Percentiles rank a stretch among this genome's conserved stretches.
phyloP scores from a whole-genome alignment of 2,888 invertebrate genomes.

The Mellilla xanthometata region DNA sequence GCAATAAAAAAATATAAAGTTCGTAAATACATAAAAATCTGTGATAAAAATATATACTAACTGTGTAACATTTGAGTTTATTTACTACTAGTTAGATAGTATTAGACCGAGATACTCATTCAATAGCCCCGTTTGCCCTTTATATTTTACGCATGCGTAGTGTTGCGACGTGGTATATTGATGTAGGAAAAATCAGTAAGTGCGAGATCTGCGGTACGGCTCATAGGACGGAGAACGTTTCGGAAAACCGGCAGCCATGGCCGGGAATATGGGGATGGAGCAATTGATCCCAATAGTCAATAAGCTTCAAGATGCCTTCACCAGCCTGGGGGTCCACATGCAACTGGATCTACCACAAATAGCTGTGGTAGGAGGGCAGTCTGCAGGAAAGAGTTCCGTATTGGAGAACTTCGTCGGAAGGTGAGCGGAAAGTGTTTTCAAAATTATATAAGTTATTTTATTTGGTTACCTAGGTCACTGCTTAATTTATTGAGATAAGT shows the following conservation, averaged over 20 bases:
- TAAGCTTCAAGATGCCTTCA: constrained; percentile 99
- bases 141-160: constrained; percentile 65
- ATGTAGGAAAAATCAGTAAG: constrained; percentile 77
- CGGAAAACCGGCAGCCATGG: constrained; percentile 76
- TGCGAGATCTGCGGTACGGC: constrained; percentile 70
- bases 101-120: constrained; percentile 6
- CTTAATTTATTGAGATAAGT: no score
- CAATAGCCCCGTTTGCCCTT: constrained; percentile 33
- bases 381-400: constrained; percentile 99
- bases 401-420: constrained; percentile 99
- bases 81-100: background rate
- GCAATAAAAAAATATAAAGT: no score
- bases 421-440: constrained; percentile 78
- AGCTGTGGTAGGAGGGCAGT: constrained; percentile 99
- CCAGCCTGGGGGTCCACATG: constrained; percentile 98
- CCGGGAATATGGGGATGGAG: constrained; percentile 96
- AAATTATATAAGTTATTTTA: no score
- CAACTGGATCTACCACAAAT: constrained; percentile 99
- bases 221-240: constrained; percentile 68
- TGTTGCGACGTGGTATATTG: constrained; percentile 59
- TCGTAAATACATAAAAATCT: no score
- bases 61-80: background rate
- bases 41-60: no score
- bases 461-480: no score
- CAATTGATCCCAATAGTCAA: constrained; percentile 99